Conservation (phyloP, 2,797 vertebrate genomes). For the Sebastes cheni region DNA sequence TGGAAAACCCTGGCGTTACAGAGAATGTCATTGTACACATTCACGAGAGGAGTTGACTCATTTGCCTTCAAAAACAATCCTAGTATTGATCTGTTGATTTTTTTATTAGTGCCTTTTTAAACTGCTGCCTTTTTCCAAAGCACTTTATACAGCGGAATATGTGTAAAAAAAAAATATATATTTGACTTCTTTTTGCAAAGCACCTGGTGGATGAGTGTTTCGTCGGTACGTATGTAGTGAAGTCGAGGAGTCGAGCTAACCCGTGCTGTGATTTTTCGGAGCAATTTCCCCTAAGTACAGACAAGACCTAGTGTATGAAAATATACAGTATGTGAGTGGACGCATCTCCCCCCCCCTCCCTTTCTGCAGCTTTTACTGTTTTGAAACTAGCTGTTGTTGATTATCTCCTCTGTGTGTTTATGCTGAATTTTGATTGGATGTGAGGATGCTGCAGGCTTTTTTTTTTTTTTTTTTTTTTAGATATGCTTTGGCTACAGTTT, state of each 20-base stretch:
- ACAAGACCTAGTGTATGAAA: not conserved
- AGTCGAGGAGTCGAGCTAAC: conserved; percentile 24
- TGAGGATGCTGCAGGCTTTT: conserved; percentile 20
- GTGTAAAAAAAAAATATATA: conserved; percentile 36
- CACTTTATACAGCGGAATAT: conserved; percentile 77
- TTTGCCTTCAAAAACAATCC: conserved; percentile 69
- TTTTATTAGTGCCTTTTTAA: conserved; percentile 81
- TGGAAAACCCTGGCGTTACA: conserved; percentile 9
- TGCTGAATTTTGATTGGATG: conserved; percentile 11
- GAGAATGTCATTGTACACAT: conserved; percentile 37
- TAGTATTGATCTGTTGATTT: conserved; percentile 59
- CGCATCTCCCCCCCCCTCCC: not conserved
- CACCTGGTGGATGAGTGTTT: conserved; percentile 54
- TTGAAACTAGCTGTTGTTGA: conserved; percentile 14
- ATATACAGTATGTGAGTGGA: conserved; percentile 12
- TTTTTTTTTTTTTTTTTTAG: not conserved
- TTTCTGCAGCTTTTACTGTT: conserved; percentile 11
- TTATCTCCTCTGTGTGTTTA: conserved; percentile 10
- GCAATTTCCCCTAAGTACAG: conserved; percentile 37
- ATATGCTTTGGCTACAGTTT: conserved; percentile 19
- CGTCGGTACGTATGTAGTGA: conserved; percentile 51
- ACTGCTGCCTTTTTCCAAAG: conserved; percentile 80
- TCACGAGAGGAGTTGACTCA: conserved; percentile 11
- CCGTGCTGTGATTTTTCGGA: conserved; percentile 39
- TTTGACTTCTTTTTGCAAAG: conserved; percentile 50